phyloP scores from a whole-genome alignment of 2,888 invertebrate genomes.

The Trichacis sp. region DNA sequence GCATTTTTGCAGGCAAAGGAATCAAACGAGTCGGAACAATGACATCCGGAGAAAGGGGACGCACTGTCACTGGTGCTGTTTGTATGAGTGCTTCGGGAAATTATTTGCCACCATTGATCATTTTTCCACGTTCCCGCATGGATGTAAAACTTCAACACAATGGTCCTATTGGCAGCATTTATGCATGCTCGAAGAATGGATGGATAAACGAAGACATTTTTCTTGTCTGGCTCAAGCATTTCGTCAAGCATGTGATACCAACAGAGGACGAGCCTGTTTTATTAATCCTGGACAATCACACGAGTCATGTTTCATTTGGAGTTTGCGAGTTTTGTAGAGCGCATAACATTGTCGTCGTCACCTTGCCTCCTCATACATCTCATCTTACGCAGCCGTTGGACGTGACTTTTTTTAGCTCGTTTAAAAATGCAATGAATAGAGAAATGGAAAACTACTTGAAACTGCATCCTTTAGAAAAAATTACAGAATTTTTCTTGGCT shows the following conservation, averaged over 20 bases:
- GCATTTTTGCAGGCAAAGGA: conserved; percentile 62
- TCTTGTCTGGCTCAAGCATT: conserved; percentile 39
- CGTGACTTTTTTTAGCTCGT: conserved; percentile 40
- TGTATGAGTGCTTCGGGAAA: conserved; percentile 59
- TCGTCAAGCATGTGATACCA: conserved; percentile 52
- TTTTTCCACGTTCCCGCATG: conserved; percentile 65
- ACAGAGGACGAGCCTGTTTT: conserved; percentile 48
- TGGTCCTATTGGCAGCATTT: conserved; percentile 61
- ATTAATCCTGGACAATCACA: conserved; percentile 17
- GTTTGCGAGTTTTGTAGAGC: conserved; percentile 19
- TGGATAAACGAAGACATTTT: conserved; percentile 39
- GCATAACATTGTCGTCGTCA: conserved; percentile 39
- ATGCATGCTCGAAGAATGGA: conserved; percentile 51
- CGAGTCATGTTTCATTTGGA: conserved; percentile 14
- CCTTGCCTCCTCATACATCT: conserved; percentile 34
- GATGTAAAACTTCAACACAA: conserved; percentile 59
- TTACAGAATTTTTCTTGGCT: conserved; percentile 19
- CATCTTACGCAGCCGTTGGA: conserved; percentile 48
- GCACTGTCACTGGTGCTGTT: no score
- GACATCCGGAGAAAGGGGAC: no score
- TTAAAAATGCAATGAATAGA: conserved; percentile 37
- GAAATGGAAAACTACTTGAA: conserved; percentile 31
- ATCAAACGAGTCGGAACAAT: conserved; percentile 67
- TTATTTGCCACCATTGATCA: conserved; percentile 68
- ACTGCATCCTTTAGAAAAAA: no score